phyloP scores from a whole-genome alignment of 2,888 invertebrate genomes.

The Polylopha cassiicola region DNA sequence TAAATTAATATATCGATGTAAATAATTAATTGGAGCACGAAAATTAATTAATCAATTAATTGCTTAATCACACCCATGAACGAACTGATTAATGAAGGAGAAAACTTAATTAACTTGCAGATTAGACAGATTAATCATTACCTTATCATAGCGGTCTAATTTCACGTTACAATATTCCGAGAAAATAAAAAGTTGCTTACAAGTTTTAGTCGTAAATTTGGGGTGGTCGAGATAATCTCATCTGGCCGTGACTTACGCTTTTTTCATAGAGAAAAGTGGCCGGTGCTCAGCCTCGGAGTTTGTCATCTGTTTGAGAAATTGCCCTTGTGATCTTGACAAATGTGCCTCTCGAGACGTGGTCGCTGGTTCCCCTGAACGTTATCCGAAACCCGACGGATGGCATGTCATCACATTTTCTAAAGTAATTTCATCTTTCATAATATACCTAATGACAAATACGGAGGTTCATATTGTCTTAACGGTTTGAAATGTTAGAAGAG shows the following conservation, averaged over 20 bases:
- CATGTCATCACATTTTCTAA: too few relatives aligned
- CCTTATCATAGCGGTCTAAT: conserved; percentile 7
- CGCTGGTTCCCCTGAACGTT: not conserved
- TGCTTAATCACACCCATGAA: too few relatives aligned
- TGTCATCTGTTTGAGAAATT: conserved; percentile 34
- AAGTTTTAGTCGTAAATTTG: conserved; percentile 21
- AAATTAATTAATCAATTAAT: too few relatives aligned
- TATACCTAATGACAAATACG: too few relatives aligned
- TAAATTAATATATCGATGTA: too few relatives aligned
- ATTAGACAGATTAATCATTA: conserved; percentile 16
- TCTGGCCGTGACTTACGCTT: conserved; percentile 23
- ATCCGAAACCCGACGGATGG: not conserved
- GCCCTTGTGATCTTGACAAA: conserved; percentile 39
- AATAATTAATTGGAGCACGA: too few relatives aligned
- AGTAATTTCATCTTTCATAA: too few relatives aligned
- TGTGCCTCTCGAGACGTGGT: conserved; percentile 24
- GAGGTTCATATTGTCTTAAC: too few relatives aligned
- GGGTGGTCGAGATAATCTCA: conserved; percentile 23
- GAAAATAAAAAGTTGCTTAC: conserved; percentile 12
- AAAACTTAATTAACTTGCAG: conserved; percentile 15
- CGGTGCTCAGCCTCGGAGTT: conserved; percentile 20
- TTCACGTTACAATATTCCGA: conserved; percentile 5
- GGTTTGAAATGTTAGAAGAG: too few relatives aligned
- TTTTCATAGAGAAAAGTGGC: conserved; percentile 25
- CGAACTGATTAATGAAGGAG: too few relatives aligned